Conservation (phyloP, 2,888 invertebrate genomes). For the Rhimphoctona megacephalus region DNA sequence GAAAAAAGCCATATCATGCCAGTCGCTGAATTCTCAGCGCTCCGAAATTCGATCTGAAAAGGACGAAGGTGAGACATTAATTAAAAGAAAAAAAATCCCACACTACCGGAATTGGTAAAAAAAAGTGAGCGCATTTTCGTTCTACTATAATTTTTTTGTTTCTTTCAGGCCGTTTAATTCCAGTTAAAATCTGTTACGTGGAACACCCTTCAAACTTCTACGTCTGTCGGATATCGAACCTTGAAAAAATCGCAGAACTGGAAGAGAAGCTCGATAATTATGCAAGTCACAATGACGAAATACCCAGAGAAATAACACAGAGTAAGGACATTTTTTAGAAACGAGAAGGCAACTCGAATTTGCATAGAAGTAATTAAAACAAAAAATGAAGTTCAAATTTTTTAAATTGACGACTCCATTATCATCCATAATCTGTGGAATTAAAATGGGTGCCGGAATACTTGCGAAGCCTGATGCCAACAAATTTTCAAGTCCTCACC, state of each 20-base stretch:
- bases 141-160: not conserved
- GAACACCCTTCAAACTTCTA: slow-evolving; percentile 88
- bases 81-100: too few relatives aligned
- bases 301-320: slow-evolving; percentile 70
- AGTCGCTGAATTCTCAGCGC: slow-evolving; percentile 25
- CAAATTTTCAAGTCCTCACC: too few relatives aligned
- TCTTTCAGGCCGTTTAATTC: slow-evolving; percentile 38
- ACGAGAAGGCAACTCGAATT: not conserved
- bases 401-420: not conserved
- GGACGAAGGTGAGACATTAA: slow-evolving; percentile 24
- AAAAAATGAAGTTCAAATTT: not conserved
- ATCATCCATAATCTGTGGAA: too few relatives aligned
- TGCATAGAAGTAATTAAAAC: not conserved
- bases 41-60: slow-evolving; percentile 19
- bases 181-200: slow-evolving; percentile 86
- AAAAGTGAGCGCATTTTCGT: not conserved
- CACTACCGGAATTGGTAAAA: not conserved
- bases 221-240: slow-evolving; percentile 84
- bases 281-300: slow-evolving; percentile 62
- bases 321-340: slow-evolving; percentile 56
- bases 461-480: too few relatives aligned
- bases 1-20: slow-evolving; percentile 14
- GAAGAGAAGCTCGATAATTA: slow-evolving; percentile 68
- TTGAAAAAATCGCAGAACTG: slow-evolving; percentile 61
- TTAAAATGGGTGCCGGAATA: too few relatives aligned